A percentile compares a stretch with the other conserved stretches of the same genome.
Evolutionary conservation across 2,113 vertebrate genomes (phyloP).

Genomic region (Cairina moschata): DNA sequence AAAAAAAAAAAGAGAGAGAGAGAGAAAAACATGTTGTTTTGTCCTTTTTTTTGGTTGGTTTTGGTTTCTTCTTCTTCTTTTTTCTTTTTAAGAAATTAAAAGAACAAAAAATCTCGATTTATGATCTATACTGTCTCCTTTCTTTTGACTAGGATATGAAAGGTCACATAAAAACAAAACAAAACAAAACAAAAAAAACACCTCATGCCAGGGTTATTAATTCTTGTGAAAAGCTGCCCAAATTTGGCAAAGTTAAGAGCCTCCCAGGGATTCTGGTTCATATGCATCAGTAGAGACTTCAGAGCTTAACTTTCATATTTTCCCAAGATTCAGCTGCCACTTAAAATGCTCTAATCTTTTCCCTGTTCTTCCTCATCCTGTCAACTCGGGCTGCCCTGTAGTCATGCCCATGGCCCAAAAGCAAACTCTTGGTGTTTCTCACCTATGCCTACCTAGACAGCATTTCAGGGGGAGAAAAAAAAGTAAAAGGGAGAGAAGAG

Average conservation of each 20-base stretch:
- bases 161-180: background rate
- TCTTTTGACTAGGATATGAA: slow-evolving; percentile 20
- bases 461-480: background rate
- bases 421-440: background rate
- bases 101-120: background rate
- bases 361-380: background rate
- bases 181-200: background rate
- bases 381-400: slow-evolving; percentile 39
- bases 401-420: slow-evolving; percentile 34
- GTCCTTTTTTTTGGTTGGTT: background rate
- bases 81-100: too few species aligned
- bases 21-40: slow-evolving; percentile 51
- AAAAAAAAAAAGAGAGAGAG: slow-evolving; percentile 40
- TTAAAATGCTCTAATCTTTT: slow-evolving; percentile 36
- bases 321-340: slow-evolving; percentile 54
- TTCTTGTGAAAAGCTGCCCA: slow-evolving; percentile 42
- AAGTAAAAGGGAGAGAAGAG: background rate
- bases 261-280: slow-evolving; percentile 55
- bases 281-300: slow-evolving; percentile 63
- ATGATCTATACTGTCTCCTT: background rate
- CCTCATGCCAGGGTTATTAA: background rate
- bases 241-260: slow-evolving; percentile 60
- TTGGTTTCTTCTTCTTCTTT: too few species aligned
- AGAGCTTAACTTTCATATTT: slow-evolving; percentile 58
- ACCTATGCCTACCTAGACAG: slow-evolving; percentile 5